Base-by-base conservation (phyloP, 2,113 vertebrate species). In the Otis tarda region DNA sequence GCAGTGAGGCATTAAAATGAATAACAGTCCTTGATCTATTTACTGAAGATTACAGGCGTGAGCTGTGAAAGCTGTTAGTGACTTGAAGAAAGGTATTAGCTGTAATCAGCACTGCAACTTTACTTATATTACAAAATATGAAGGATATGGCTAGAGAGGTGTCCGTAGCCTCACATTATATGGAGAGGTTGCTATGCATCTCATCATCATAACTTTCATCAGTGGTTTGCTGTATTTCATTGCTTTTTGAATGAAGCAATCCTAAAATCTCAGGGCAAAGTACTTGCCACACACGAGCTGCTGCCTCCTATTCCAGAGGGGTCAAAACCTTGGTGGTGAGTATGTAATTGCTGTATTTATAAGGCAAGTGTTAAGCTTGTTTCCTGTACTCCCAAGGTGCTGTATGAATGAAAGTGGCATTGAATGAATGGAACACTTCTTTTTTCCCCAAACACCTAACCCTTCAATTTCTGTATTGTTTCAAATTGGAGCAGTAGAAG, bases 1-100 rank as follows among this genome's bases (percentile, higher is more conserved):
- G 59, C 53, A 85, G 94, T 94, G 87, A 79, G 96, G 83, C 96
- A 95, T 87, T 87, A 92, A 96, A 97, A 96, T 97, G 94, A 96
- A 70, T 89, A 96, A 94, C 92, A 96, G 90, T 85, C 95, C 89
- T 94, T 94, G 94, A 96, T 96, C 70, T 94, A 41, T 91, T 90
- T 95, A 80, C 67, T 87, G 86, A 89, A 94, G 89, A 93, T 92
- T 94, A 84, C 49, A 91, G 80, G 67, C 92, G 68, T 71, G 88
- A 90, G 82, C 94, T 83, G 74, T 89, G 89, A 96, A 96, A 89
- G 63, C 81, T 87, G 69, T 93, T 92, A 84, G 88, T 81, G 93
- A 49, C 93, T 87, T 89, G 55, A 93, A 68, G 76, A 67, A 96
- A 90, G 60, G n/a, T 75, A 81, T 57, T 94, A 91, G 74, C 53